Evolutionary conservation across 2,797 vertebrate species (phyloP).

Genomic region (Premnoplex brunnescens): DNA sequence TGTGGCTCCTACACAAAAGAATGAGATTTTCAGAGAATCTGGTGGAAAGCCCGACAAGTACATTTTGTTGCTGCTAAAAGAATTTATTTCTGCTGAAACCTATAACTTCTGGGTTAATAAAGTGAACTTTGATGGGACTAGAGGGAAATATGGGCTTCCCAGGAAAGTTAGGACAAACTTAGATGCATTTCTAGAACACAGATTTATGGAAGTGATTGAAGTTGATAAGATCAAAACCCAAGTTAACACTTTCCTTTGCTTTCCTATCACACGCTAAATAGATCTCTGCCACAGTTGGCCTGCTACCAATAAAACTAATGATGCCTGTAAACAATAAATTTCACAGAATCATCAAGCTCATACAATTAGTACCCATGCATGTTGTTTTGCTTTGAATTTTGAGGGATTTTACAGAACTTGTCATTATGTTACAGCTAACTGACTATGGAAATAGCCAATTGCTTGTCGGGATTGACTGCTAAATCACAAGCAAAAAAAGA

Average conservation of each 20-base stretch:
- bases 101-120: slow-evolving; percentile 77
- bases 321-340: slow-evolving; percentile 19
- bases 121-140: slow-evolving; percentile 76
- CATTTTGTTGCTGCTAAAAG: slow-evolving; percentile 72
- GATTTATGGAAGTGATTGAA: slow-evolving; percentile 75
- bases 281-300: slow-evolving; percentile 38
- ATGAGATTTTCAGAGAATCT: slow-evolving; percentile 67
- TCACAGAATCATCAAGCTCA: slow-evolving; percentile 8
- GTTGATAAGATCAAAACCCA: slow-evolving; percentile 71
- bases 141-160: slow-evolving; percentile 75
- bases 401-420: background rate
- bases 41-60: slow-evolving; percentile 65
- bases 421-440: background rate
- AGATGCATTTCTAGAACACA: slow-evolving; percentile 69
- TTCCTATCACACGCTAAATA: slow-evolving; percentile 48
- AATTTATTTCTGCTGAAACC: slow-evolving; percentile 77
- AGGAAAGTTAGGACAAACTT: slow-evolving; percentile 73
- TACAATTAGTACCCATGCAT: background rate
- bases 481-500: background rate
- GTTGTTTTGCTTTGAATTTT: slow-evolving; percentile 23
- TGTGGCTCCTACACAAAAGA: slow-evolving; percentile 48
- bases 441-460: background rate
- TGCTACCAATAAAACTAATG: slow-evolving; percentile 45
- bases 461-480: background rate
- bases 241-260: slow-evolving; percentile 68